Percentiles rank a stretch among this genome's conserved stretches.
Evolutionary conservation across 2,797 vertebrate species (phyloP).

Genomic region (Muraenolepis orangiensis): DNA sequence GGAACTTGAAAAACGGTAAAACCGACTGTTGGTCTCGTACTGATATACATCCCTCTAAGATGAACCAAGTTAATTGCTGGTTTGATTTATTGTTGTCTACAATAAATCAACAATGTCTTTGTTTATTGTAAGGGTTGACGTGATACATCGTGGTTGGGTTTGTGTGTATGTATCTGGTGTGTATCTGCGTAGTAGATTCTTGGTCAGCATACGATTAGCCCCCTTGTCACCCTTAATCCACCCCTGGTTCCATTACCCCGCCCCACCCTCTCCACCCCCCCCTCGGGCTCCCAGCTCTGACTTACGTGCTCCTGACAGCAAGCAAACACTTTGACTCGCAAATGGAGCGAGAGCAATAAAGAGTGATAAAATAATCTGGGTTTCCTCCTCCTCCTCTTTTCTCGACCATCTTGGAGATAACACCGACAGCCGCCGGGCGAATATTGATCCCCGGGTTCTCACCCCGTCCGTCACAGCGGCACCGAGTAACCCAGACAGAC

Average conservation of each 20-base stretch:
- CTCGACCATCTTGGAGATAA: slow-evolving; percentile 36
- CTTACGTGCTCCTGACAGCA: slow-evolving; percentile 44
- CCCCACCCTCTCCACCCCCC: no score
- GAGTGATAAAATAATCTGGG: slow-evolving; percentile 32
- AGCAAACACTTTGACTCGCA: slow-evolving; percentile 38
- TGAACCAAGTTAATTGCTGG: background rate
- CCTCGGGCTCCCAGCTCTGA: slow-evolving; percentile 23
- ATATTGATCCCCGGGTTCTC: slow-evolving; percentile 36
- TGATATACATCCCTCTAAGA: background rate
- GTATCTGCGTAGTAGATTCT: background rate
- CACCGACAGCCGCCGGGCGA: slow-evolving; percentile 10
- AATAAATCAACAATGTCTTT: no score
- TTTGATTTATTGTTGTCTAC: slow-evolving; percentile 1
- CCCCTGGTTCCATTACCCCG: background rate
- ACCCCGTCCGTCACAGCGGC: slow-evolving; percentile 32
- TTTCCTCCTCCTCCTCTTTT: slow-evolving; percentile 13
- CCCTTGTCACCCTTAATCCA: background rate
- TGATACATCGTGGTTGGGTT: background rate
- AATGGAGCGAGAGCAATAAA: slow-evolving; percentile 44
- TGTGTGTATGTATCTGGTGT: background rate
- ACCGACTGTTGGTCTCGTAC: background rate
- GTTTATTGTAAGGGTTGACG: background rate
- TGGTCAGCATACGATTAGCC: background rate
- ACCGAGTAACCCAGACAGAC: slow-evolving; percentile 28
- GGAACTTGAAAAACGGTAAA: background rate